Base-by-base conservation (phyloP, 2,113 vertebrate species). In the Triplophysa rosa region DNA sequence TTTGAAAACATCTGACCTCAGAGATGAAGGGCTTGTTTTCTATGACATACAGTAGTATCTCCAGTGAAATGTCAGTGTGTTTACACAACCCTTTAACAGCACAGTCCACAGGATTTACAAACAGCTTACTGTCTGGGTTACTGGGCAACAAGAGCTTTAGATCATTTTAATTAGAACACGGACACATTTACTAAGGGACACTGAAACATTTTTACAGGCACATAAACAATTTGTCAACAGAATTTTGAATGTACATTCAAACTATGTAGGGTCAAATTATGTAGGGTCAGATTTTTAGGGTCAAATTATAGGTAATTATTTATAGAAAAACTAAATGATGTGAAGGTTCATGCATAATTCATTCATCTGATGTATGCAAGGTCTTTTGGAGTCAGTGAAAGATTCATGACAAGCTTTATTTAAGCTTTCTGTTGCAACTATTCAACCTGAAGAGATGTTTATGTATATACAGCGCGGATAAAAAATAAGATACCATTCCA, bases 41-140 rank as follows among this genome's bases (percentile, higher is more conserved):
- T 52, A 33, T 79, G 47, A 70, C 9, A 52, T 40, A 37, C 33
- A 37, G 33, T 37, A 79, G 24, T 33, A 71, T 54, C 23, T 61
- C 47, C 45, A 40, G 24, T 71, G 19, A 82, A 77, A 21, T 64
- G 67, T 37, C 8, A 65, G 16, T 54, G 47, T 16, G 49, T 71
- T 58, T 58, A 29, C 17, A 37, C 17, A 21, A 16, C 8, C 12
- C 29, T 37, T 37, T 21, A 37, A 64, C 19, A 52, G 21, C 21
- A 12, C 14, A 54, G 49, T 5, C 49, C 19, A 65, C 47, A 52
- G 58, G 64, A 72, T 68, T 61, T 67, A 80, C 67, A 80, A 33
- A 76, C 21, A 76, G 67, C 59, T 74, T 78, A 69, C 49, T 68
- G 47, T 23, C 45, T 49, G 24, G 37, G 61, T 72, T 40, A 45